Percentiles rank a stretch among this genome's conserved stretches.
phyloP scores from a whole-genome alignment of 2,888 invertebrate species.

The Epinotia nisella region DNA sequence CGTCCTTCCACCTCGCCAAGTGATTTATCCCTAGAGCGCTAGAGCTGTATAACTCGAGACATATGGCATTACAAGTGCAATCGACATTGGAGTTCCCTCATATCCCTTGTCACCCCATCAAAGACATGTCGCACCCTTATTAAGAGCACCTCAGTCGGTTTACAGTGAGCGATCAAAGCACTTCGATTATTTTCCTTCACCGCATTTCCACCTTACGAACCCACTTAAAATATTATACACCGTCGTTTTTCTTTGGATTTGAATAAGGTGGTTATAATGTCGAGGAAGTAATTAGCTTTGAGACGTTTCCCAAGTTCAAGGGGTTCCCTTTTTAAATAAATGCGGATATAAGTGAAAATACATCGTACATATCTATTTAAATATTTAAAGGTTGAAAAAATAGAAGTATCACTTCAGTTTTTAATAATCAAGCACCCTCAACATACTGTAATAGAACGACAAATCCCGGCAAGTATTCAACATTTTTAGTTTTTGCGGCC shows the following conservation, averaged over 20 bases:
- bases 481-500: background rate
- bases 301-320: background rate
- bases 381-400: too few species aligned
- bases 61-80: conserved; percentile 47
- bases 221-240: conserved; percentile 45
- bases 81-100: conserved; percentile 50
- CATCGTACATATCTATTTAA: too few species aligned
- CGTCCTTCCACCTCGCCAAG: background rate
- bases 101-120: conserved; percentile 53
- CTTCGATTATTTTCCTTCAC: conserved; percentile 48
- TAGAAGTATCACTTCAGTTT: too few species aligned
- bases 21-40: background rate
- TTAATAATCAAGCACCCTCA: too few species aligned
- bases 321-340: background rate
- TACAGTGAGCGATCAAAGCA: conserved; percentile 50
- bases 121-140: conserved; percentile 51
- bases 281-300: conserved; percentile 42
- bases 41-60: background rate
- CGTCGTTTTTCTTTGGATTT: conserved; percentile 38
- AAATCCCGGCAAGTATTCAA: too few species aligned
- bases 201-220: conserved; percentile 41
- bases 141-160: conserved; percentile 44
- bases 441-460: too few species aligned
- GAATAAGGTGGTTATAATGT: conserved; percentile 17
- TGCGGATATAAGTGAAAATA: background rate